Percentiles rank a stretch among this genome's conserved stretches.
Conservation (phyloP, 2,113 vertebrate genomes). For the Daubentonia madagascariensis region DNA sequence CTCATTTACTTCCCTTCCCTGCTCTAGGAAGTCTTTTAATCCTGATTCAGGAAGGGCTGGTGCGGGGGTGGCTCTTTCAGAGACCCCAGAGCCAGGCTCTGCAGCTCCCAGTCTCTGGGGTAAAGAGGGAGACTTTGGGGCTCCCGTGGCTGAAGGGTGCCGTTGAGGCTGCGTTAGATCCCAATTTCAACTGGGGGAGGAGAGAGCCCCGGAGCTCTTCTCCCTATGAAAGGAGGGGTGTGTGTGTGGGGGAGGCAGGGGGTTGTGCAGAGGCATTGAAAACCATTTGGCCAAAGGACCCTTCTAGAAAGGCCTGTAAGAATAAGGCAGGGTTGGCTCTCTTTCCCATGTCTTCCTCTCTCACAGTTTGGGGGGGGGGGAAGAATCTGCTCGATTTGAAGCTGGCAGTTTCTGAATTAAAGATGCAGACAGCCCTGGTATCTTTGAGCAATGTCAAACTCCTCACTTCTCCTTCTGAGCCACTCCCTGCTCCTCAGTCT, state of each 20-base stretch:
- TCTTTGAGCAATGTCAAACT: conserved; percentile 46
- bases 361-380: neutral
- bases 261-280: neutral
- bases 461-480: conserved; percentile 39
- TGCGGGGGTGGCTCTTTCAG: neutral
- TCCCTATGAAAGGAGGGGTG: neutral
- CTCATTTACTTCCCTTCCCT: conserved; percentile 54
- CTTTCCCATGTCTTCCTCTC: neutral
- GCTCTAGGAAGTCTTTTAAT: conserved; percentile 68
- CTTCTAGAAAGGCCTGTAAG: conserved; percentile 50
- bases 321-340: conserved; percentile 46
- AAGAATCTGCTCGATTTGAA: neutral
- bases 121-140: neutral
- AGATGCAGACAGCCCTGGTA: conserved; percentile 15
- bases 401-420: conserved; percentile 65
- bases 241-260: neutral
- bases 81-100: neutral
- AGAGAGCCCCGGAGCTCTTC: neutral
- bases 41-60: conserved; percentile 42
- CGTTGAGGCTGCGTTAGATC: neutral
- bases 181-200: neutral
- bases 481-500: neutral
- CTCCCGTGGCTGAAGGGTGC: neutral
- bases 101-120: neutral
- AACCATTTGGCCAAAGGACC: conserved; percentile 58